Percentiles rank a stretch among this genome's conserved stretches.
Conservation (phyloP, 2,888 invertebrate genomes). For the Hypolimnas misippus region DNA sequence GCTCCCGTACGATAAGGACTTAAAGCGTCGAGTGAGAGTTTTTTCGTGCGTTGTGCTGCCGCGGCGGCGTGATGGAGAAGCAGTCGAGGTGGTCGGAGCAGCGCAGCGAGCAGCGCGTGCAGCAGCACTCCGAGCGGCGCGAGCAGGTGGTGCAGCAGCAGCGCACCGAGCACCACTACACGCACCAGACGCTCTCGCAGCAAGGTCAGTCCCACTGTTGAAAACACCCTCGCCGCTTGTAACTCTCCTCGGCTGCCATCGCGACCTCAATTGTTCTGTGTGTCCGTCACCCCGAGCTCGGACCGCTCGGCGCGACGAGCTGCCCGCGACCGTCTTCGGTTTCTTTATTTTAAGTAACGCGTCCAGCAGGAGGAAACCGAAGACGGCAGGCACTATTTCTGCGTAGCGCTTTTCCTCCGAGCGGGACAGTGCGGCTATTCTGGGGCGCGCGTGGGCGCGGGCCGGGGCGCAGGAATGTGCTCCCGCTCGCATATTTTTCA, state of each 20-base stretch:
- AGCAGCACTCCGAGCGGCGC: slow-evolving; percentile 69
- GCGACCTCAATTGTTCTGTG: slow-evolving; percentile 41
- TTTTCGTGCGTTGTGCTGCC: slow-evolving; percentile 71
- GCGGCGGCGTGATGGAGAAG: slow-evolving; percentile 88
- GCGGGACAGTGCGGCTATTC: slow-evolving; percentile 76
- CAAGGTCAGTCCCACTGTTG: slow-evolving; percentile 87
- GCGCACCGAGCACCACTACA: slow-evolving; percentile 90
- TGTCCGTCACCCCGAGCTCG: slow-evolving; percentile 33
- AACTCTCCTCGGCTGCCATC: not conserved
- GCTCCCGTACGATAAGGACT: slow-evolving; percentile 67
- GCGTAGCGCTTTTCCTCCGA: slow-evolving; percentile 77
- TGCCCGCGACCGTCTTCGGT: slow-evolving; percentile 60
- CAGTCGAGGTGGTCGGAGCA: slow-evolving; percentile 84
- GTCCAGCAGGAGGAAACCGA: slow-evolving; percentile 58
- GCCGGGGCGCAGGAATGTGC: slow-evolving; percentile 55
- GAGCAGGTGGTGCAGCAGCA: slow-evolving; percentile 84
- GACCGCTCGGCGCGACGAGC: slow-evolving; percentile 34
- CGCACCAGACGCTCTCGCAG: slow-evolving; percentile 88
- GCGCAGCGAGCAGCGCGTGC: slow-evolving; percentile 76
- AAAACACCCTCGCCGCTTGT: not conserved
- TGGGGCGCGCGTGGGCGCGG: slow-evolving; percentile 62
- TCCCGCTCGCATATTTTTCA: slow-evolving; percentile 53
- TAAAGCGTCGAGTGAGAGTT: slow-evolving; percentile 80
- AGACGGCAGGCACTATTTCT: slow-evolving; percentile 69
- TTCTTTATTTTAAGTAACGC: slow-evolving; percentile 31